Evolutionary conservation across 2,888 invertebrate genomes (phyloP).

Genomic region (Tetramorium bicarinatum): DNA sequence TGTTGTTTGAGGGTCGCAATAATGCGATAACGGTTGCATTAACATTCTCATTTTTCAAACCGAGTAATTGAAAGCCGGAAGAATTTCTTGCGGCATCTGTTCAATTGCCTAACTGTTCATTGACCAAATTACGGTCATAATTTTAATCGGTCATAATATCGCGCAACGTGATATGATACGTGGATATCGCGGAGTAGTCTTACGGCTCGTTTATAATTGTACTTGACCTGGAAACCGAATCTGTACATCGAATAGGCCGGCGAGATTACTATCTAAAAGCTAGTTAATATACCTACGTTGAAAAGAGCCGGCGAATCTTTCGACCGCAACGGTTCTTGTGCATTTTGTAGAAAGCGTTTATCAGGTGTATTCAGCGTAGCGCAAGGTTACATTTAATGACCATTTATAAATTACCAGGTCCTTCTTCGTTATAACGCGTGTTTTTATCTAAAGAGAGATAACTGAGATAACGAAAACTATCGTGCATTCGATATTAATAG

Average conservation of each 20-base stretch:
- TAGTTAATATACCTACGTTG: neutral
- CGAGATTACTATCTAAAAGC: slow-evolving; percentile 14
- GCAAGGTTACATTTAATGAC: slow-evolving; percentile 27
- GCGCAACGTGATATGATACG: neutral
- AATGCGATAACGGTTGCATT: slow-evolving; percentile 9
- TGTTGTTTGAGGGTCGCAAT: slow-evolving; percentile 25
- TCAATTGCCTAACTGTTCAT: neutral
- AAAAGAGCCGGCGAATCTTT: slow-evolving; percentile 21
- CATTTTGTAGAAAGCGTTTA: slow-evolving; percentile 35
- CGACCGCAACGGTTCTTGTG: slow-evolving; percentile 36
- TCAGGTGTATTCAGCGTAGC: slow-evolving; percentile 25
- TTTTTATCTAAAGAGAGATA: neutral
- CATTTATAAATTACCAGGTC: neutral
- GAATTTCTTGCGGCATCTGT: neutral
- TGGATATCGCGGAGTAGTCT: neutral
- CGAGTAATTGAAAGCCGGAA: neutral
- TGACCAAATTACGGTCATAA: neutral
- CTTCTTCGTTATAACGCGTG: neutral
- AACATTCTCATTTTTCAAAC: slow-evolving; percentile 12
- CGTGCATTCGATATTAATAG: neutral
- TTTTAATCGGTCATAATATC: neutral
- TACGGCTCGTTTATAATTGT: neutral
- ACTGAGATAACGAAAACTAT: neutral
- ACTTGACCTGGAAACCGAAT: slow-evolving; percentile 14
- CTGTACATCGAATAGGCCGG: neutral